Evolutionary conservation across 2,797 vertebrate species (phyloP).

Genomic region (Sebastiscus albofasciatus): DNA sequence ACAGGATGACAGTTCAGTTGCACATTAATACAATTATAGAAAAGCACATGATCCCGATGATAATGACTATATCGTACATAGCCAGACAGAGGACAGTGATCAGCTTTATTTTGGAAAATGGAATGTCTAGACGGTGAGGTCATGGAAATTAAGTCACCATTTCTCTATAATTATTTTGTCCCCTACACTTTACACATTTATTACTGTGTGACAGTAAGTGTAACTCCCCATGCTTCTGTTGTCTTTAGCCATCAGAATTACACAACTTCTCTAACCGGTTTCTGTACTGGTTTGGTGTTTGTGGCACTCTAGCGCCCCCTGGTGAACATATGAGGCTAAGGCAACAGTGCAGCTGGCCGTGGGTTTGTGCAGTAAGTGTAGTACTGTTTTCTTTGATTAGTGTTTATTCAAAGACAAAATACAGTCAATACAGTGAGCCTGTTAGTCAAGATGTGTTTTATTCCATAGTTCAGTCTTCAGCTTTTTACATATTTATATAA

Average conservation of each 20-base stretch:
- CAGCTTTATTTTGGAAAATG: slow-evolving; percentile 32
- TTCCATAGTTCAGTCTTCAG: slow-evolving; percentile 53
- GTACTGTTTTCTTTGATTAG: neutral
- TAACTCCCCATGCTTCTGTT: neutral
- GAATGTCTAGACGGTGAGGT: slow-evolving; percentile 39
- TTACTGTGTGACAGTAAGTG: neutral
- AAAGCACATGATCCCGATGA: neutral
- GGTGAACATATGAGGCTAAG: neutral
- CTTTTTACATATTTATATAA: slow-evolving; percentile 54
- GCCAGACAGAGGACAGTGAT: neutral
- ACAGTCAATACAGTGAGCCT: neutral
- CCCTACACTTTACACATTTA: neutral
- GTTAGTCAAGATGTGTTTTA: slow-evolving; percentile 49
- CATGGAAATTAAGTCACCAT: slow-evolving; percentile 31
- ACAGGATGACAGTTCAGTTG: slow-evolving; percentile 2
- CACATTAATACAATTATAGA: neutral
- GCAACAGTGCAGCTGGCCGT: neutral
- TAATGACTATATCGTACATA: neutral
- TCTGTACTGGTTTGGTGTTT: neutral
- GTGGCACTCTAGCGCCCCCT: slow-evolving; percentile 31
- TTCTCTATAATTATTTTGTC: neutral
- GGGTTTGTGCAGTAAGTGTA: neutral
- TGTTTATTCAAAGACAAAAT: neutral
- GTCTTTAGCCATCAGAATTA: neutral
- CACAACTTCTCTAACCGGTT: neutral